Base-by-base conservation (phyloP, 2,797 vertebrate species). In the Podarcis siculus region DNA sequence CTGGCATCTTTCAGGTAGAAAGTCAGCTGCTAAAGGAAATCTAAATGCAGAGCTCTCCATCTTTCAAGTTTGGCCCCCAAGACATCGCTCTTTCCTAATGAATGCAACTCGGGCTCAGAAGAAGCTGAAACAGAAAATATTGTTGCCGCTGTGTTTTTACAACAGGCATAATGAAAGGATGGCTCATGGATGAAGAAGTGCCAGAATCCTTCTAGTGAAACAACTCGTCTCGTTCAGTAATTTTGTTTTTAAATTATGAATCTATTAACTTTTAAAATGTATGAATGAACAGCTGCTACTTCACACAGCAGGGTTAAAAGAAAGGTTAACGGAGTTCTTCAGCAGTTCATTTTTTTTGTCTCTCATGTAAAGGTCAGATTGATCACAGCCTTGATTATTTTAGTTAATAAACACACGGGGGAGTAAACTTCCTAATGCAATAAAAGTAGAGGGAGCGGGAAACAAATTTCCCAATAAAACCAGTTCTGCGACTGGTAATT, bases 231-330 rank as follows among this genome's bases (percentile, higher is more conserved):
- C 61, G 30, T 69, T 75, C 66, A 87, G 75, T 39, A 84, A 75
- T 67, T 84, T 83, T 84, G 78, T 84, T 90, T 77, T 76, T 79
- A 80, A 87, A 35, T 84, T 64, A 69, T 84, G 82, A n/a, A 75
- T 83, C 67, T 71, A 78, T 78, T 86, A 64, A 82, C 73, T 78
- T 82, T 88, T 88, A 86, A 89, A 83, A 27, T 75, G 6, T 87
- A 55, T 13, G 81, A 87, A 67, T 32, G 77, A 87, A 81, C 81
- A 79, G 42, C 66, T 77, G 84, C 83, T 82, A 25, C 64, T 71
- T 79, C 39, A 75, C 35, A 83, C 39, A 83, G 39, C 23, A 73
- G 76, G 32, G 55, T 86, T 79, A 84, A 84, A 87, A 32, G 66
- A 85, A 87, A 76, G 86, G 71, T 71, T 75, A 87, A 80, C 75